Evolutionary conservation across 2,888 invertebrate species (phyloP).

Genomic region (Drosophila mulleri): DNA sequence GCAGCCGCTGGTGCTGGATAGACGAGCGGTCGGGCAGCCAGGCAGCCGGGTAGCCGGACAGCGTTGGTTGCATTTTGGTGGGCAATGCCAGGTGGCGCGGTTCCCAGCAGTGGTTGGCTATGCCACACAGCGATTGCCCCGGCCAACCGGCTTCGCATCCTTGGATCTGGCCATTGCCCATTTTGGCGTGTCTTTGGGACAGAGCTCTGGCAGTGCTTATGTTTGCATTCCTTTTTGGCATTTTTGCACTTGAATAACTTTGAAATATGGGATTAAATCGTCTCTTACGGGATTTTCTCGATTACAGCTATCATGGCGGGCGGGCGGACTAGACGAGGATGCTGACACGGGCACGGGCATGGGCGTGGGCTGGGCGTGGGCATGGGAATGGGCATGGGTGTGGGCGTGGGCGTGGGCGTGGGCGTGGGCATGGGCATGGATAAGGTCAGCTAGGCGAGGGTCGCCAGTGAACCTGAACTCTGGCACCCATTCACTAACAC

Average conservation of each 20-base stretch:
- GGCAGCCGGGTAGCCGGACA: background rate
- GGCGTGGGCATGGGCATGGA: conserved; percentile 11
- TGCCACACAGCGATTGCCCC: background rate
- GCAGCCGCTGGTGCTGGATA: background rate
- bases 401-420: conserved; percentile 16
- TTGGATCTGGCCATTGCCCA: conserved; percentile 23
- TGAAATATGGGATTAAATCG: conserved; percentile 84
- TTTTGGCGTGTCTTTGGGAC: conserved; percentile 48
- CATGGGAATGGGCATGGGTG: conserved; percentile 15
- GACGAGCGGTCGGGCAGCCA: background rate
- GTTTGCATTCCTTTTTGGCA: conserved; percentile 82
- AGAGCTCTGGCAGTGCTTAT: conserved; percentile 72
- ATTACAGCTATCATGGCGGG: conserved; percentile 80
- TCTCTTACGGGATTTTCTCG: conserved; percentile 83
- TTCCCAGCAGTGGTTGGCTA: conserved; percentile 55
- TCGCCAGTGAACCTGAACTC: conserved; percentile 61
- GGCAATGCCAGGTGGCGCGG: conserved; percentile 62
- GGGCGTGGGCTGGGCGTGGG: conserved; percentile 16
- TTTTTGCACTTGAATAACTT: conserved; percentile 84
- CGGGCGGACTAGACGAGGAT: background rate
- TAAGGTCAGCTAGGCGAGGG: conserved; percentile 56
- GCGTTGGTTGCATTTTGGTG: conserved; percentile 46
- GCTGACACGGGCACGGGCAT: conserved; percentile 17
- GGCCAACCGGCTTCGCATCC: conserved; percentile 17
- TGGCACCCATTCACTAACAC: conserved; percentile 31